Evolutionary conservation across 2,888 invertebrate species (phyloP), one percentile per base, ranked within the genome.

Genomic region (Aethes cnicana): DNA sequence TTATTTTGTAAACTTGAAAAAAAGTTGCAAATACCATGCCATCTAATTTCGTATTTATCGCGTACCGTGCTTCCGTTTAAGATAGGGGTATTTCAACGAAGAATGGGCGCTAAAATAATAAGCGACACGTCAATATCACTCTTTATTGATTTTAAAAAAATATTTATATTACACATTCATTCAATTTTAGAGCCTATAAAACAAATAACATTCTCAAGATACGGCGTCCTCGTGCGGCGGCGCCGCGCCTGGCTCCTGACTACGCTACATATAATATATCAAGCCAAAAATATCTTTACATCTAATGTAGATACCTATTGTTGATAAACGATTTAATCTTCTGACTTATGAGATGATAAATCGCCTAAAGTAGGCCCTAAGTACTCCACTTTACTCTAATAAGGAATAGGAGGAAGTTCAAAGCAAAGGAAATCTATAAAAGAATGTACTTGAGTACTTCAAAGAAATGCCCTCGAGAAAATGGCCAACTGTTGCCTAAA

Each of bases 111-210:
- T 47, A 54, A 42, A 74, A 75, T 70, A 63, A 70, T 60, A 69
- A n/a, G 55, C 54, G 55, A 41, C 39, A 44, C 63, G 63, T 84
- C 70, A 84, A 82, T 88, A 87, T 89, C 88, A 88, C 88, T 88
- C 87, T 88, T 89, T 89, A 88, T 85, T 89, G 81, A 81, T 84
- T 84, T 87, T 86, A 88, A 85, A 89, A 89, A 88, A 89, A 89
- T 89, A 89, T 82, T 84, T 82, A 80, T 88, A 84, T 84, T 83
- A 86, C 84, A 87, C 84, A 86, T 86, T 84, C 82, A 82, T 84
- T 80, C 80, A 72, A 72, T 72, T 83, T 77, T 82, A 83, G 84
- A 84, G 79, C 79, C 80, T 84, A 79, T 80, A 73, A 75, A 82
- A 82, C 77, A 79, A 52, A 77, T 78, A 84, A 83, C 77, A 80